These are phyloP conservation scores for Sander lucioperca DNA, from an alignment of 2,113 vertebrate species.

Conservation along the genomic window DNA sequence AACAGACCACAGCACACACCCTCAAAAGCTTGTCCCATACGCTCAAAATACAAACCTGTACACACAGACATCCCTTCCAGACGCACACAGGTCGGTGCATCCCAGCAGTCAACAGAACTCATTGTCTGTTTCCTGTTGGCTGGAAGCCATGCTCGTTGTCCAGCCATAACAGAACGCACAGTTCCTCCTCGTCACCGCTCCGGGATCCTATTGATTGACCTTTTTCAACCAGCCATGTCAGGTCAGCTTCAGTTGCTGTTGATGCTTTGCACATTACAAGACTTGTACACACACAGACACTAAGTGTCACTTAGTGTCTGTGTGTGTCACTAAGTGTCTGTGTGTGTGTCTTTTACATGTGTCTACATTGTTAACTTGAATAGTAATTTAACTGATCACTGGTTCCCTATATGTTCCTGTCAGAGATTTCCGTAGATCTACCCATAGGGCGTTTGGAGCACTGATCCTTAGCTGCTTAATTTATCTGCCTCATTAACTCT, in stretches of 20 bases:
- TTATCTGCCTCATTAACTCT: constrained; percentile 44
- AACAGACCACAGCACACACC: constrained; percentile 10
- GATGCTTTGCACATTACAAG: too few species aligned
- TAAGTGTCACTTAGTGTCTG: too few species aligned
- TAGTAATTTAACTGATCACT: constrained; percentile 19
- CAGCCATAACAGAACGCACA: constrained; percentile 63
- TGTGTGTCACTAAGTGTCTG: too few species aligned
- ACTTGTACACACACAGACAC: too few species aligned
- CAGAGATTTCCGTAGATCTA: constrained; percentile 21
- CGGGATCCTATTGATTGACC: constrained; percentile 57
- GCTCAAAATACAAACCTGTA: constrained; percentile 40
- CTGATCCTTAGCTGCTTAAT: constrained; percentile 12
- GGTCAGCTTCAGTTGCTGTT: constrained; percentile 28
- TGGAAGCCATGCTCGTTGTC: constrained; percentile 3
- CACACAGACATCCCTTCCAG: constrained; percentile 66
- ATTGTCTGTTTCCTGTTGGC: constrained; percentile 67
- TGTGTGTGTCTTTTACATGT: not conserved
- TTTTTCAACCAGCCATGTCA: constrained; percentile 25
- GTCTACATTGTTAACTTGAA: not conserved
- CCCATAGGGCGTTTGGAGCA: not conserved
- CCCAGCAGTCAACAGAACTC: constrained; percentile 39
- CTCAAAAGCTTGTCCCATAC: constrained; percentile 28
- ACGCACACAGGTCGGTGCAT: constrained; percentile 30
- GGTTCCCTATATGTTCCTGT: constrained; percentile 29
- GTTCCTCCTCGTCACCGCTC: constrained; percentile 21